Evolutionary conservation across 1,140 invertebrate species (phyloP).

Genomic region (Neodiprion fabricii): DNA sequence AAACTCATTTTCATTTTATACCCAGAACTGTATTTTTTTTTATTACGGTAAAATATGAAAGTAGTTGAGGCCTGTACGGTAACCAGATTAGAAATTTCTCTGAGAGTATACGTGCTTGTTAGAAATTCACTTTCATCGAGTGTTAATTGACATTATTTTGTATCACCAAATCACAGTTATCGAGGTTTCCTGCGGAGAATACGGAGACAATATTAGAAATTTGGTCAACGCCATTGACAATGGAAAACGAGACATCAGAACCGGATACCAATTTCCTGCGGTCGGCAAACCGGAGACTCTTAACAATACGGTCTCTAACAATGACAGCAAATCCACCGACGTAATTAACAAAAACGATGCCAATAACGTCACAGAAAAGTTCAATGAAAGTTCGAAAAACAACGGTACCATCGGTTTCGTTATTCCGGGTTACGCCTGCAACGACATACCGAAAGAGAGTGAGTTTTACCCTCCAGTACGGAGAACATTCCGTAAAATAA

Average conservation of each 20-base stretch:
- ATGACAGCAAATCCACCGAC: slow-evolving; percentile 49
- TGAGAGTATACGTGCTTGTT: too few relatives aligned
- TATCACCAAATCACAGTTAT: slow-evolving; percentile 68
- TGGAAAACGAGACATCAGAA: slow-evolving; percentile 77
- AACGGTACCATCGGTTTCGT: slow-evolving; percentile 50
- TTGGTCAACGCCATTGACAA: slow-evolving; percentile 85
- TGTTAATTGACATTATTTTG: too few relatives aligned
- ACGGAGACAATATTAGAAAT: slow-evolving; percentile 87
- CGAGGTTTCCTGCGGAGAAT: slow-evolving; percentile 94
- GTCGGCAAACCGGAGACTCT: slow-evolving; percentile 65
- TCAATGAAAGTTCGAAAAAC: slow-evolving; percentile 55
- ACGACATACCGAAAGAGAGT: slow-evolving; percentile 73
- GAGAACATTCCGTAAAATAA: not conserved
- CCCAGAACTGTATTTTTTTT: too few relatives aligned
- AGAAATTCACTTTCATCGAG: too few relatives aligned
- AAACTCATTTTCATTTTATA: too few relatives aligned
- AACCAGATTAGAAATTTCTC: too few relatives aligned
- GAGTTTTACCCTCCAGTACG: slow-evolving; percentile 25
- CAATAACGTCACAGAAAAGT: slow-evolving; percentile 62
- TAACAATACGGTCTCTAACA: slow-evolving; percentile 66
- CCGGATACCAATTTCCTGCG: slow-evolving; percentile 68
- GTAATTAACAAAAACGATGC: slow-evolving; percentile 63
- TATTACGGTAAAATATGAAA: too few relatives aligned
- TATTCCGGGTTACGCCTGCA: slow-evolving; percentile 66
- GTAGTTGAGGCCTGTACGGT: too few relatives aligned